A percentile compares a stretch with the other conserved stretches of the same genome.
Conservation (phyloP, 2,888 invertebrate species). For the Drosophila crucigera region DNA sequence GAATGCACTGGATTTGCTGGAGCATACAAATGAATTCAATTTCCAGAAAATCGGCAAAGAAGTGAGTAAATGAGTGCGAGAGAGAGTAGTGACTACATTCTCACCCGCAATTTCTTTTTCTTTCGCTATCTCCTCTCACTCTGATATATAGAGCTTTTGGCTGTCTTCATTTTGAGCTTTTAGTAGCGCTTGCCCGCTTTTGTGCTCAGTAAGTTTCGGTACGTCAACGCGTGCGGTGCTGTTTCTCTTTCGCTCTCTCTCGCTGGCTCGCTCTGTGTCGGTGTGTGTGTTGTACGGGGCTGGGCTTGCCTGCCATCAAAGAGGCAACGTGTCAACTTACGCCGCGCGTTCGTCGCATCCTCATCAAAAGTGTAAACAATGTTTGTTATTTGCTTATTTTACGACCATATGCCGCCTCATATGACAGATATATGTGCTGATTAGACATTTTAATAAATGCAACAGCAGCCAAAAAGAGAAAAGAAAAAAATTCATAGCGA, state of each 20-base stretch:
- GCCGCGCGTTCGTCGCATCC: slow-evolving; percentile 35
- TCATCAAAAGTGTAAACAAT: slow-evolving; percentile 72
- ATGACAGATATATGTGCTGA: slow-evolving; percentile 44
- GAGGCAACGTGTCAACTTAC: slow-evolving; percentile 76
- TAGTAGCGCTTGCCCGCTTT: slow-evolving; percentile 17
- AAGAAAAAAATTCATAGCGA: slow-evolving; percentile 29
- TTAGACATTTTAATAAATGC: slow-evolving; percentile 56
- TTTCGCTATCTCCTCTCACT: slow-evolving; percentile 9
- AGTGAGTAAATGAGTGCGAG: slow-evolving; percentile 38
- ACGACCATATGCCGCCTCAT: slow-evolving; percentile 6
- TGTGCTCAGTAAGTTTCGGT: slow-evolving; percentile 56
- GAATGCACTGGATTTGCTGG: slow-evolving; percentile 87
- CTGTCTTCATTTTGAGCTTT: slow-evolving; percentile 54
- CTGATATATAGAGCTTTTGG: slow-evolving; percentile 36
- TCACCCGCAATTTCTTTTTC: slow-evolving; percentile 15
- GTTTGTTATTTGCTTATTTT: slow-evolving; percentile 56
- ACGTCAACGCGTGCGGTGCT: slow-evolving; percentile 58
- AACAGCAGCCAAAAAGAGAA: slow-evolving; percentile 27
- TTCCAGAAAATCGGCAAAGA: slow-evolving; percentile 73
- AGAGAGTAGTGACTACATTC: slow-evolving; percentile 9
- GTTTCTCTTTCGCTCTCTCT: slow-evolving; percentile 4
- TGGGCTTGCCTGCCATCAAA: slow-evolving; percentile 62
- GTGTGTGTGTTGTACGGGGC: slow-evolving; percentile 46
- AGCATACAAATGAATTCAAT: slow-evolving; percentile 87
- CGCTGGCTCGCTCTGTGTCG: background rate